Evolutionary conservation across 2,888 invertebrate species (phyloP).

Genomic region (Bedellia somnulentella): DNA sequence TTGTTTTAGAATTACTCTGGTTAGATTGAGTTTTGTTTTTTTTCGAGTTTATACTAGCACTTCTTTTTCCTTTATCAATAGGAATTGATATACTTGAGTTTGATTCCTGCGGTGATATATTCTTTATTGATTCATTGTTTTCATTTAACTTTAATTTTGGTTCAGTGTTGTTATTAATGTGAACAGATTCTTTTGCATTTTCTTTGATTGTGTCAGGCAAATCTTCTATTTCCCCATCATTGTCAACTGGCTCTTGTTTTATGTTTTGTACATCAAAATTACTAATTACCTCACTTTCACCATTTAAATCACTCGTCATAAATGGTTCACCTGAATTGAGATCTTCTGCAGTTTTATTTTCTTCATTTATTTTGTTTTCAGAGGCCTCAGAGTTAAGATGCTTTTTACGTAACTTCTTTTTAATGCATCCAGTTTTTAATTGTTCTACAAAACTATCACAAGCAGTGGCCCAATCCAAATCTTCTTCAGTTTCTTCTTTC

Average conservation of each 20-base stretch:
- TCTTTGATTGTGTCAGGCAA: slow-evolving; percentile 16
- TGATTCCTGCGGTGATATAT: too few species aligned
- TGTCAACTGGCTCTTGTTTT: slow-evolving; percentile 39
- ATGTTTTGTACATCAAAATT: slow-evolving; percentile 5
- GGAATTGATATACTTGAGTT: too few species aligned
- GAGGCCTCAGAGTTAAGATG: slow-evolving; percentile 15
- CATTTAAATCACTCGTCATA: too few species aligned
- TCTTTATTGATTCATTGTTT: too few species aligned
- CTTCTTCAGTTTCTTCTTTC: slow-evolving; percentile 20
- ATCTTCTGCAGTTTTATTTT: neutral
- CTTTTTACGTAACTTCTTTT: slow-evolving; percentile 60
- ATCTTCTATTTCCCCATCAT: slow-evolving; percentile 28
- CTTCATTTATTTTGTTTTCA: too few species aligned
- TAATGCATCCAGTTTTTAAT: slow-evolving; percentile 61
- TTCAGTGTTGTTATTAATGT: neutral
- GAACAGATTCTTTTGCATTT: slow-evolving; percentile 10
- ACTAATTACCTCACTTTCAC: neutral
- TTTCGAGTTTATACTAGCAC: neutral
- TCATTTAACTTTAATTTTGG: neutral
- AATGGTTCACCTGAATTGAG: too few species aligned
- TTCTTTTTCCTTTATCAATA: neutral
- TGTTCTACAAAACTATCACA: slow-evolving; percentile 82
- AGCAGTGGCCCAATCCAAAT: slow-evolving; percentile 66
- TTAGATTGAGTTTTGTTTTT: slow-evolving; percentile 1
- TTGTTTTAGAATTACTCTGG: slow-evolving; percentile 14